Percentiles rank a stretch among this genome's conserved stretches.
Evolutionary conservation across 2,888 invertebrate genomes (phyloP).

Genomic region (Tinea semifulvella): DNA sequence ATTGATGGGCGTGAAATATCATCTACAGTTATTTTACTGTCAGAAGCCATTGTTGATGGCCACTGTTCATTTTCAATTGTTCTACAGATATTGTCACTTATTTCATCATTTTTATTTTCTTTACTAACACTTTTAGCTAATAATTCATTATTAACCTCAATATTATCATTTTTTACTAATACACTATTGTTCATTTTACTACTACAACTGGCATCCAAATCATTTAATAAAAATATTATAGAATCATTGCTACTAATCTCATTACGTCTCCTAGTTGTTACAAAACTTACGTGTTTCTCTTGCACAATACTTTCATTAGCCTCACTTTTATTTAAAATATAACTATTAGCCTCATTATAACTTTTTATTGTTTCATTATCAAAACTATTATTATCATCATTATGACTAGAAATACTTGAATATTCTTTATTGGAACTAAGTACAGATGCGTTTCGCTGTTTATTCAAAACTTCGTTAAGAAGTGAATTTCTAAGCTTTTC

Average conservation of each 20-base stretch:
- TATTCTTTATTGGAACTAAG: background rate
- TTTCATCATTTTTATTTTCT: too few species aligned
- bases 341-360: background rate
- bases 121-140: too few species aligned
- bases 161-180: too few species aligned
- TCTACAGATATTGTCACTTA: too few species aligned
- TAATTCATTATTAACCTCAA: too few species aligned
- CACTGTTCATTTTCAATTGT: too few species aligned
- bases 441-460: background rate
- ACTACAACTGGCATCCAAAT: slow-evolving; percentile 29
- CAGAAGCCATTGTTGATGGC: too few species aligned
- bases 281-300: slow-evolving; percentile 42
- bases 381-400: background rate
- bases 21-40: too few species aligned
- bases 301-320: slow-evolving; percentile 10
- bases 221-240: slow-evolving; percentile 32
- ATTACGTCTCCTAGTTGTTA: slow-evolving; percentile 48
- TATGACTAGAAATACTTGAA: background rate
- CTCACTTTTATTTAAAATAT: background rate
- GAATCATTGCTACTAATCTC: slow-evolving; percentile 35
- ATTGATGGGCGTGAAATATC: too few species aligned
- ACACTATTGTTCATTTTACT: too few species aligned
- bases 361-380: background rate
- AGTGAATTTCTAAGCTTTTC: background rate
- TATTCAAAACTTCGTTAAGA: background rate